A percentile compares a stretch with the other conserved stretches of the same genome.
These are phyloP conservation scores for Sebastiscus tertius DNA, from an alignment of 2,797 vertebrate genomes.

Conservation along the genomic window DNA sequence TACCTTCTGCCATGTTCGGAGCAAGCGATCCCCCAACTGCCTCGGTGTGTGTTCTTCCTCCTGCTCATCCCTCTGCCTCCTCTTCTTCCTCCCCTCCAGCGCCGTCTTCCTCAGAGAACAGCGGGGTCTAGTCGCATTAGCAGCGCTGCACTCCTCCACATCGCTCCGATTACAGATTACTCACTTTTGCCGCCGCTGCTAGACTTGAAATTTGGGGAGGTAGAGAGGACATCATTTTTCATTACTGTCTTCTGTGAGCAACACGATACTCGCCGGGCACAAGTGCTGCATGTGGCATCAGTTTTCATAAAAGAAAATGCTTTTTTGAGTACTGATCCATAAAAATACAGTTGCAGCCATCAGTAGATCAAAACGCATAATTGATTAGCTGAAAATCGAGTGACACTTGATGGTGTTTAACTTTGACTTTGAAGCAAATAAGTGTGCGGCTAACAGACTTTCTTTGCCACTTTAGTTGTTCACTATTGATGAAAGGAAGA, in stretches of 20 bases:
- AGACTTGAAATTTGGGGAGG: slow-evolving; percentile 70
- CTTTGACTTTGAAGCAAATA: slow-evolving; percentile 58
- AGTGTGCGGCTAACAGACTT: slow-evolving; percentile 47
- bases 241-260: slow-evolving; percentile 61
- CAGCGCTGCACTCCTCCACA: slow-evolving; percentile 68
- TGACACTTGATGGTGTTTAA: slow-evolving; percentile 59
- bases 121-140: slow-evolving; percentile 76
- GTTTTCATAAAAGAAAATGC: slow-evolving; percentile 22
- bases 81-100: slow-evolving; percentile 75
- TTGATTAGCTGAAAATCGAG: slow-evolving; percentile 41
- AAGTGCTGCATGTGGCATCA: slow-evolving; percentile 21
- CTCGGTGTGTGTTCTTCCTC: slow-evolving; percentile 76
- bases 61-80: slow-evolving; percentile 53
- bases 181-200: slow-evolving; percentile 68
- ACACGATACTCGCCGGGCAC: slow-evolving; percentile 46
- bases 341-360: slow-evolving; percentile 22
- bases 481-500: slow-evolving; percentile 68
- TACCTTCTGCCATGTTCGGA: slow-evolving; percentile 82
- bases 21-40: slow-evolving; percentile 69
- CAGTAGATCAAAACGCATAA: slow-evolving; percentile 53
- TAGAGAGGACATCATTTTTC: slow-evolving; percentile 70
- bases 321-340: slow-evolving; percentile 33
- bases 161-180: slow-evolving; percentile 72
- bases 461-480: slow-evolving; percentile 60
- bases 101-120: slow-evolving; percentile 76